Base-by-base conservation (phyloP, 2,888 invertebrate genomes). In the Scelioninae gen. 1 region DNA sequence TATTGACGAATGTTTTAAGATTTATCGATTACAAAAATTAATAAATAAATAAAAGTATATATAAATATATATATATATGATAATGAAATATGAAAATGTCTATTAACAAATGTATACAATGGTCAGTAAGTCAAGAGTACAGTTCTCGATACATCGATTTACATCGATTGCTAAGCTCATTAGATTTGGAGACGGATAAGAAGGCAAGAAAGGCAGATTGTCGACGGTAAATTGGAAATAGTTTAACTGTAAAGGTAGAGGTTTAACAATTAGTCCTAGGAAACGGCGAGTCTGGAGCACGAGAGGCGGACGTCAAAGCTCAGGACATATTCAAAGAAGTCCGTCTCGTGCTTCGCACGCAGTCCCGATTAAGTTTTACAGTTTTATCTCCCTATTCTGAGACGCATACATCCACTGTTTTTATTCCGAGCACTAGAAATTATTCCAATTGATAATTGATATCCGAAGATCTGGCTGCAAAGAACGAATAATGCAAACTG, bases 341-440 rank as follows among this genome's bases (percentile, higher is more conserved):
- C 76, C 84, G 85, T 80, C 84, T 87, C 86, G 87, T 87, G 86
- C 84, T 86, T 86, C 86, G 85, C 85, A 88, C 88, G 85, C 88
- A 86, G 87, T 88, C 90, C 90, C 90, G 89, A 91, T 91, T 90
- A 91, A 91, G 91, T 91, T 91, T 89, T 83, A 91, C 91, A 91
- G 90, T 91, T 90, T 89, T 88, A 88, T 85, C 84, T 85, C 84
- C 81, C 82, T 76, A 69, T 76, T 72, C 55, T 23, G 71, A 75
- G 74, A 82, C 63, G 82, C 80, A 80, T 83, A 77, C 82, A 83
- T 78, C 85, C 83, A 85, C 83, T 85, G 82, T 85, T 83, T 85
- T 82, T 72, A 82, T 74, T 79, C 83, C 81, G 65, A 68, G 75
- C 76, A 76, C 78, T 77, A 81, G 74, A 81, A 82, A 84, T 84